Evolutionary conservation across 2,888 invertebrate genomes (phyloP).

Genomic region (Diploptera punctata): DNA sequence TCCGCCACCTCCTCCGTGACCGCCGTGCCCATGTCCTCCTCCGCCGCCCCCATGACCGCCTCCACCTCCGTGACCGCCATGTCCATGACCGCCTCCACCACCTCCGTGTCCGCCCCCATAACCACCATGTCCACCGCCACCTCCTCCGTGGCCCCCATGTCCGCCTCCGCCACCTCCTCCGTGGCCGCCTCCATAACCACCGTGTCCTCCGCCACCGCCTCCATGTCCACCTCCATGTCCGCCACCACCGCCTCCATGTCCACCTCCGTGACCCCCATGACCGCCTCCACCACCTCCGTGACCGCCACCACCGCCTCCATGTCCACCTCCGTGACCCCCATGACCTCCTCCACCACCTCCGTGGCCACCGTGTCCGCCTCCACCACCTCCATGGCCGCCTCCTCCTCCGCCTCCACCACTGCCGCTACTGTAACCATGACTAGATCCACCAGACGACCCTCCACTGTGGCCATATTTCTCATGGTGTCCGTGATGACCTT

Average conservation of each 20-base stretch:
- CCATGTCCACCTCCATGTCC: no score
- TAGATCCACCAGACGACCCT: conserved; percentile 50
- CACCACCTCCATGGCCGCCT: no score
- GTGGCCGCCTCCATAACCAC: no score
- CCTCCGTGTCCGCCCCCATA: not conserved
- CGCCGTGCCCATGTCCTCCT: not conserved
- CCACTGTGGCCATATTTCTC: conserved; percentile 79
- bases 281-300: not conserved
- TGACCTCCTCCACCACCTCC: not conserved
- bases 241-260: not conserved
- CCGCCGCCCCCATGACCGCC: conserved; percentile 3
- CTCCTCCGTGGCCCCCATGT: no score
- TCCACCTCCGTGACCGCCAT: not conserved
- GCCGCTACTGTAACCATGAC: conserved; percentile 1
- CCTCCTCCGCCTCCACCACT: no score
- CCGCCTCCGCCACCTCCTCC: no score
- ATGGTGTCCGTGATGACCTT: conserved; percentile 68
- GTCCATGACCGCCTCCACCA: not conserved
- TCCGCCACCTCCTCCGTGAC: not conserved
- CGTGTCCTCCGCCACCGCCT: no score
- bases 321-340: not conserved
- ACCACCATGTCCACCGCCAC: not conserved
- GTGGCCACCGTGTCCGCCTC: no score
- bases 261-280: not conserved
- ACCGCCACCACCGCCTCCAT: not conserved